Evolutionary conservation across 2,797 vertebrate genomes (phyloP).

Genomic region (Melanotaenia pygmaea): DNA sequence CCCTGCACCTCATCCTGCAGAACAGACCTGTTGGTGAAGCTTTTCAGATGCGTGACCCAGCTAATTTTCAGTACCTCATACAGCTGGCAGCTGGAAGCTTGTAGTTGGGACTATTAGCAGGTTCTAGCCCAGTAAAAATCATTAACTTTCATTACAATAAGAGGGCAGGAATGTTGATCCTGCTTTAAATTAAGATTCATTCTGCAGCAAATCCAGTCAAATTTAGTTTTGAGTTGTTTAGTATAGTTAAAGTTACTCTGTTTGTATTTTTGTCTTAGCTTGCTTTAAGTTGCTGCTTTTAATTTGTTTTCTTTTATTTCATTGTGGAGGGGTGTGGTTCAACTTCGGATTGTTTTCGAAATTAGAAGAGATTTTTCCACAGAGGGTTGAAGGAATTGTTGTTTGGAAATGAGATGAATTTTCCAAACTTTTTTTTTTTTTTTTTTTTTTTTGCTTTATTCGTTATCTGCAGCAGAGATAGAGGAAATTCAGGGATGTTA

Average conservation of each 20-base stretch:
- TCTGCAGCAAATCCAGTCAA: neutral
- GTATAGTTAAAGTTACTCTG: neutral
- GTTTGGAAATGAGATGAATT: neutral
- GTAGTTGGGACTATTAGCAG: slow-evolving; percentile 29
- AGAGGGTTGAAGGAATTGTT: neutral
- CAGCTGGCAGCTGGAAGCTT: slow-evolving; percentile 37
- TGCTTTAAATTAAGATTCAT: neutral
- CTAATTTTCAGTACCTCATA: slow-evolving; percentile 19
- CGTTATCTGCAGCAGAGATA: neutral
- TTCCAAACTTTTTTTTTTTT: neutral
- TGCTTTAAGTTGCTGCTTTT: neutral
- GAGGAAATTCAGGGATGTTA: no score
- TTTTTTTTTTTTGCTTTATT: slow-evolving; percentile 1
- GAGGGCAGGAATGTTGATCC: slow-evolving; percentile 24
- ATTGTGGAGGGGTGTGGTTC: neutral
- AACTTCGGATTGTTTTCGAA: neutral
- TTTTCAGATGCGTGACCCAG: slow-evolving; percentile 38
- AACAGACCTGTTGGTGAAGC: slow-evolving; percentile 20
- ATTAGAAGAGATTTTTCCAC: neutral
- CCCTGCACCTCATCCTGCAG: slow-evolving; percentile 22
- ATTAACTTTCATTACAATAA: slow-evolving; percentile 41
- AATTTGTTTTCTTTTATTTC: neutral
- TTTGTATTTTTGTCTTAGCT: no score
- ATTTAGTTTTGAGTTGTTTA: neutral
- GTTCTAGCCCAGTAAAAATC: slow-evolving; percentile 45